Conservation (phyloP, 2,797 vertebrate genomes). For the Hippopotamyrus pictus region DNA sequence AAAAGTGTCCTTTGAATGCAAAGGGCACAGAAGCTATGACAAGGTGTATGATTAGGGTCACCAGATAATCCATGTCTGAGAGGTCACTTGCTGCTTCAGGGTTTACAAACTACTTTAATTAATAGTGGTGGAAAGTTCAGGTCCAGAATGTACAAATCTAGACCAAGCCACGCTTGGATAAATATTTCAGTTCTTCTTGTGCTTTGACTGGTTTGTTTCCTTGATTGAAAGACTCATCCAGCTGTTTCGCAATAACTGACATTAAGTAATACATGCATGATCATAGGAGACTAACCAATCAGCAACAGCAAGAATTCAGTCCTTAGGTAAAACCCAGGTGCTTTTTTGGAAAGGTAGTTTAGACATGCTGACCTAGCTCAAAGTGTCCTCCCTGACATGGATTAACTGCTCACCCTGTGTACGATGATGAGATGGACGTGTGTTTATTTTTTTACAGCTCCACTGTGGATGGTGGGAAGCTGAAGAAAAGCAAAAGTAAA, state of each 20-base stretch:
- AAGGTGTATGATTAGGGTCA: background rate
- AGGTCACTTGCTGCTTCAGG: background rate
- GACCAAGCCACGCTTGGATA: background rate
- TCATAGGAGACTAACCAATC: background rate
- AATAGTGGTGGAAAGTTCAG: background rate
- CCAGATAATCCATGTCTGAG: background rate
- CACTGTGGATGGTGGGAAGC: background rate
- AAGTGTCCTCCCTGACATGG: background rate
- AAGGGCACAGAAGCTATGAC: background rate
- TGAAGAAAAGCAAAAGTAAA: slow-evolving; percentile 25
- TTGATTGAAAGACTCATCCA: background rate
- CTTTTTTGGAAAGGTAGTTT: background rate
- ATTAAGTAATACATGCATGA: background rate
- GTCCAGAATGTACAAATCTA: background rate
- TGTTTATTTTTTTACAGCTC: background rate
- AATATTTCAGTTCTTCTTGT: background rate
- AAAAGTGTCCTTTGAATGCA: background rate
- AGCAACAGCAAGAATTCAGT: background rate
- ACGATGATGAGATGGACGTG: background rate
- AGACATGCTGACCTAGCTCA: background rate
- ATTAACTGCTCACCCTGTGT: background rate
- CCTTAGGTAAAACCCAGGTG: background rate
- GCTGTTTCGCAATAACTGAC: background rate
- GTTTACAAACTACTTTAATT: background rate
- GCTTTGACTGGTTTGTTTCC: background rate